Evolutionary conservation across 1,140 invertebrate genomes (phyloP), one percentile per base, ranked within the genome.

Genomic region (Spodoptera litura): DNA sequence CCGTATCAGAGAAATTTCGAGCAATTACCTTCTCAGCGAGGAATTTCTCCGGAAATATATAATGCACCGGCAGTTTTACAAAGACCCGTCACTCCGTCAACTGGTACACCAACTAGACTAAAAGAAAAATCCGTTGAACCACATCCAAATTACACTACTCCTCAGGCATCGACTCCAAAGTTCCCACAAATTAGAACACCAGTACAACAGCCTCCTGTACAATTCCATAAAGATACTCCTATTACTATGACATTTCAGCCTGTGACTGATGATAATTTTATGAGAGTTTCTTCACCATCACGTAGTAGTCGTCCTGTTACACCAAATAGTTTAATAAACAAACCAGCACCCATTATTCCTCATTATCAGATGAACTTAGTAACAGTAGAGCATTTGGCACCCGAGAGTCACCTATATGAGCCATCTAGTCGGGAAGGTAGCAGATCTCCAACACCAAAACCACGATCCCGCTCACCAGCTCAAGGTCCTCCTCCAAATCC

Each of bases 281-380:
- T 87, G 62, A 90, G 90, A 90, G 91, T 79, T 82, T 95, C 92
- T 82, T 95, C 92, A 83, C 95, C 91, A 71, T 84, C 83, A 20
- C 85, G 89, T 68, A 95, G 94, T 82, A 95, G 94, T 83, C 89
- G 96, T 61, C 93, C 96, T 31, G 94, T 94, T 74, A 96, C 96
- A 62, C 96, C 96, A 3, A 96, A 15, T 52, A 68, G 95, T 88
- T 88, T 95, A 89, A 96, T 96, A 74, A 96, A 96, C 88, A 96
- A 96, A 94, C 95, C 96, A 66, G 95, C 96, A 0, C 96, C 96
- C 12, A 94, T 96, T 72, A 94, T 96, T 76, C 96, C 96, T 20
- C 95, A 95, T 87, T 96, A 96, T 87, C 96, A 96, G 88, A 95
- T 96, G 89, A 96, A 96, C 90, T 94, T 96, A 80, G 95, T 95